Base-by-base conservation (phyloP, 2,888 invertebrate species). In the Drosophila paramelanica region DNA sequence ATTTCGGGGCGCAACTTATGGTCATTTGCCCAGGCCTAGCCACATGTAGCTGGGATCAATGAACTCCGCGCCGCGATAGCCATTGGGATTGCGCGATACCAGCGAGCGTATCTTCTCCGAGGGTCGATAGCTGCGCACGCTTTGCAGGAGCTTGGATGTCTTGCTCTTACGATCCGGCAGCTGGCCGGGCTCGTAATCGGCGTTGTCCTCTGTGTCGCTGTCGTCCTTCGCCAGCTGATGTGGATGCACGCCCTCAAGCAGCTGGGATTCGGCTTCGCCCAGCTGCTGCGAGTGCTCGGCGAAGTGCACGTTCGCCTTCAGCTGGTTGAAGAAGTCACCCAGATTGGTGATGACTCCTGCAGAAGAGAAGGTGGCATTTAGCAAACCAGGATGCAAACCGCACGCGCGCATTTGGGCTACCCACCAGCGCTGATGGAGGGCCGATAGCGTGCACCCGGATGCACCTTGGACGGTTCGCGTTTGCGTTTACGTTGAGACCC, bases 41-140 rank as follows among this genome's bases (percentile, higher is more conserved):
- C 95, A 95, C 93, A 95, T 94, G 90, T 94, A 93, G 65, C 93
- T 94, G 39, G 95, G 95, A 91, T 95, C 94, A 84, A 95, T 94
- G 75, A 94, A 93, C 88, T 95, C 94, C 52, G 95, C 94, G 3
- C 93, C 93, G 39, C 94, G 94, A 87, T 95, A 94, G 45, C 92
- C 92, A 36, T 92, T 92, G 6, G 93, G 93, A 81, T 94, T 94
- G 57, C 92, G 91, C 84, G 94, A 93, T 85, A 94, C 93, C 91
- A 94, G 93, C 67, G 94, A 94, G 92, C 95, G 91, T 56, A 93
- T 91, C 79, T 93, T 92, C 73, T 93, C 93, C 8, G 93, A 93
- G 11, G 93, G 93, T 50, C 92, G 87, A 81, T 93, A 93, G 41
- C 90, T 92, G 64, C 92, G 91, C 38, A 93, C 89, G 14, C 93